These are phyloP conservation scores for Eugnorisma glareosa DNA, from an alignment of 2,888 invertebrate species.

Conservation along the genomic window DNA sequence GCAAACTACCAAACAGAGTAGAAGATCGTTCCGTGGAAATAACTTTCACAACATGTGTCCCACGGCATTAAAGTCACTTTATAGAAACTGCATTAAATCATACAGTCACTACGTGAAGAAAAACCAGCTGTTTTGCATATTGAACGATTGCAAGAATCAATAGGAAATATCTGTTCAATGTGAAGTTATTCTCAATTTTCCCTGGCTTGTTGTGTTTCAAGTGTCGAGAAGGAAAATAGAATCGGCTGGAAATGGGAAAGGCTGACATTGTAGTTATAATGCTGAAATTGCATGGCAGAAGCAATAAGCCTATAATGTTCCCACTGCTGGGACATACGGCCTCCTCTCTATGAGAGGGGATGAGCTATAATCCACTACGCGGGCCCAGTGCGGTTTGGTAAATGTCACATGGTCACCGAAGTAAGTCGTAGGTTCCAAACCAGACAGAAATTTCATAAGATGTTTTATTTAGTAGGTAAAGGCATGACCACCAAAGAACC, in stretches of 20 bases:
- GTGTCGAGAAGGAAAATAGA: conserved; percentile 1
- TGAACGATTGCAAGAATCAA: conserved; percentile 47
- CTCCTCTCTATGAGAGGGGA: no score
- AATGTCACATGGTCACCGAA: no score
- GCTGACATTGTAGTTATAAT: background rate
- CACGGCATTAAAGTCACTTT: conserved; percentile 42
- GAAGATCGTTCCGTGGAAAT: conserved; percentile 31
- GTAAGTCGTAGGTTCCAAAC: no score
- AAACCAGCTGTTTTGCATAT: conserved; percentile 56
- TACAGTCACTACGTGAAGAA: conserved; percentile 23
- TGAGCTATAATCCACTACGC: no score
- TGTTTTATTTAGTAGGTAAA: background rate
- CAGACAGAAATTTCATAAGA: no score
- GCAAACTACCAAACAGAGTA: background rate
- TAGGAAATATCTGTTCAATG: conserved; percentile 25
- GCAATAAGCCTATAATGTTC: no score
- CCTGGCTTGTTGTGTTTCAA: conserved; percentile 16
- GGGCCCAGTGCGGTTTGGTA: no score
- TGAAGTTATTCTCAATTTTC: conserved; percentile 29
- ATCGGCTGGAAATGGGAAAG: background rate
- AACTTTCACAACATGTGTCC: conserved; percentile 40
- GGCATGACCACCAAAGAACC: background rate
- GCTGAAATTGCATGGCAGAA: background rate
- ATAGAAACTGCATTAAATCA: conserved; percentile 39
- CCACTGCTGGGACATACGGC: no score